A percentile compares a stretch with the other conserved stretches of the same genome.
phyloP scores from a whole-genome alignment of 2,113 vertebrate species.

The Dryoscopus gambensis region DNA sequence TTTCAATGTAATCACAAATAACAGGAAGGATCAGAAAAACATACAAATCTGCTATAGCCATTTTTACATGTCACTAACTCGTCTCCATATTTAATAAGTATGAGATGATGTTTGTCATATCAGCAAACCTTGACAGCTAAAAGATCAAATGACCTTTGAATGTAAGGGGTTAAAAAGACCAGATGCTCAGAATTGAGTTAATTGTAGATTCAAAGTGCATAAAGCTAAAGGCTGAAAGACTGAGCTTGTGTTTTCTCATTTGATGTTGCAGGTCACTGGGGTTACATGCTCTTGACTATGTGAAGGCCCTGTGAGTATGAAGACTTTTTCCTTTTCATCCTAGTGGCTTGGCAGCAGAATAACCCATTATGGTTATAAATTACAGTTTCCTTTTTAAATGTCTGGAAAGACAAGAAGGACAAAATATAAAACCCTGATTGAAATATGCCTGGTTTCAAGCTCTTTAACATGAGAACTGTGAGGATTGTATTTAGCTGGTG shows the following conservation, averaged over 20 bases:
- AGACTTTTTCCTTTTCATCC: conserved; percentile 3
- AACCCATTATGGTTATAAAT: conserved; percentile 6
- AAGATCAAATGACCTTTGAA: neutral
- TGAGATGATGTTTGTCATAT: neutral
- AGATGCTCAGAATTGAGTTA: conserved; percentile 35
- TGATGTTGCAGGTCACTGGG: neutral
- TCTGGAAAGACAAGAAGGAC: conserved; percentile 23
- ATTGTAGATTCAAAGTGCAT: conserved; percentile 21
- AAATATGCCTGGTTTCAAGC: conserved; percentile 28
- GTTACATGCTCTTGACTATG: neutral
- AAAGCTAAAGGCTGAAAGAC: neutral
- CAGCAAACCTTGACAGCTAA: neutral
- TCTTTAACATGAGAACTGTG: conserved; percentile 31
- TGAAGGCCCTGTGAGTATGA: neutral
- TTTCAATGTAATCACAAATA: neutral
- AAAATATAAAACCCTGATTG: conserved; percentile 21
- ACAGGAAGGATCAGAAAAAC: neutral
- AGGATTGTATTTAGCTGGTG: neutral
- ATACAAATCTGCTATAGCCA: neutral
- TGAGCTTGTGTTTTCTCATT: conserved; percentile 11
- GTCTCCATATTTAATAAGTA: neutral
- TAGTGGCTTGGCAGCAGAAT: neutral
- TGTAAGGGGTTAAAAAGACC: conserved; percentile 37
- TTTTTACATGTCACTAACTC: neutral
- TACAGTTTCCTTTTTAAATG: conserved; percentile 40